Base-by-base conservation (phyloP, 2,888 invertebrate species). In the Exephanes ischioxanthus region DNA sequence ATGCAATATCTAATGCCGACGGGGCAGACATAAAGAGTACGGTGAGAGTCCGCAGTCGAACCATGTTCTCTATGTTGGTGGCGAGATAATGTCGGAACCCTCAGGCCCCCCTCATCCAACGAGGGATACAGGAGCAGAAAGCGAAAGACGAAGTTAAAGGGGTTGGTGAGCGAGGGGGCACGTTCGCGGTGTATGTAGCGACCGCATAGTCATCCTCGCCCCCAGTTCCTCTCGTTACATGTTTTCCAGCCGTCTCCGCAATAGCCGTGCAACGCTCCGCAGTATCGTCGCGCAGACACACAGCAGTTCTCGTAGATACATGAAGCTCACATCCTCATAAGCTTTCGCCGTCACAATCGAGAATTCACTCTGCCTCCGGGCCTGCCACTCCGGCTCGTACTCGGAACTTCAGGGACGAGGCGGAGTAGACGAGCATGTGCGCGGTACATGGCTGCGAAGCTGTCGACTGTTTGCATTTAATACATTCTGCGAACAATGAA, bases 401-500 rank as follows among this genome's bases (percentile, higher is more conserved):
- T 48, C 41, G 26, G 48, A 76, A 71, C 66, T 11, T 55, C 26
- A 26, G 14, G 30, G 48, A 76, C 14, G 26, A 71, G 55, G 26
- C 71, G 55, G 71, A 80, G 48, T 14, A 37, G 48, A 70, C 76
- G 51, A 71, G 51, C 63, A 80, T 75, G 51, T 61, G 19, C 7
- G 30, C 14, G 63, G 58, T 58, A 58, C 22, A 58, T 1, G 22
- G 41, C 48, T 67, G 78, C 51, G 53, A 61, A 75, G 70, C 83
- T 70, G 79, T 83, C 73, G 63, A 63, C 68, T 22, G 53, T 26
- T 66, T 22, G 53, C 61, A 22, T 68, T 9, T 83, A 48, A 30
- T 72, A 51, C 82, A 77, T 84, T 86, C 37, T 55, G 41, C 71
- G 80, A 87, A 86, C 87, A 86, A 87, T 86, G 86, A 80, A 82